Evolutionary conservation across 92 coral and sea anemone species (phyloP).

Genomic region (Montipora capitata): DNA sequence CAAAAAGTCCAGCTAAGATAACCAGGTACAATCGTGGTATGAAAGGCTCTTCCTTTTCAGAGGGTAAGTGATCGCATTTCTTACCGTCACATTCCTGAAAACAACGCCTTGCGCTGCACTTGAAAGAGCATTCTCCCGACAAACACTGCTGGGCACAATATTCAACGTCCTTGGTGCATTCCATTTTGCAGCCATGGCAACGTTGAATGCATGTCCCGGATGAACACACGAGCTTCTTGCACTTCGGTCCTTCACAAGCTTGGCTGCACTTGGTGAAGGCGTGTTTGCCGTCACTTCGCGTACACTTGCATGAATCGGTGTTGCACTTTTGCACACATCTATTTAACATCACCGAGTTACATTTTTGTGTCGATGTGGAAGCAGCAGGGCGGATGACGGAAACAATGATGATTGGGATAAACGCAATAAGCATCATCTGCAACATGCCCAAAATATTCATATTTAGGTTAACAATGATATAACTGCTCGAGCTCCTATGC

Average conservation of each 20-base stretch:
- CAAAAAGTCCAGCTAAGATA: slow-evolving; percentile 72
- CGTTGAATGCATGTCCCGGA: slow-evolving; percentile 83
- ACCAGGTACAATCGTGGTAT: slow-evolving; percentile 62
- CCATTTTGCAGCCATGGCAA: slow-evolving; percentile 91
- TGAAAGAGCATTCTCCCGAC: slow-evolving; percentile 79
- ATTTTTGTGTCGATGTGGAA: slow-evolving; percentile 15
- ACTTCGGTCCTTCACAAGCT: slow-evolving; percentile 58
- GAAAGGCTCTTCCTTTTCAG: slow-evolving; percentile 45
- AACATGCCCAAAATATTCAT: background rate
- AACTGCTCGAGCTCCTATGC: background rate
- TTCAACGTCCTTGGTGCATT: slow-evolving; percentile 87
- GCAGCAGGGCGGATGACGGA: background rate
- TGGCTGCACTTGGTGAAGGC: slow-evolving; percentile 77
- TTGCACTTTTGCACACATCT: slow-evolving; percentile 85
- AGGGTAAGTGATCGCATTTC: slow-evolving; percentile 44
- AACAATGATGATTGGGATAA: background rate
- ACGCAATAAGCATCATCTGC: slow-evolving; percentile 15
- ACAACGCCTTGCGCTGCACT: slow-evolving; percentile 78
- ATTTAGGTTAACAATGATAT: background rate
- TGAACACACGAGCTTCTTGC: slow-evolving; percentile 75
- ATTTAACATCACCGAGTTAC: slow-evolving; percentile 54
- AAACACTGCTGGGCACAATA: slow-evolving; percentile 88
- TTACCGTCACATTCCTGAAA: slow-evolving; percentile 58
- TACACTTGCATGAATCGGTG: slow-evolving; percentile 74
- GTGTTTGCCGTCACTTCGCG: slow-evolving; percentile 32